A percentile compares a stretch with the other conserved stretches of the same genome.
phyloP scores from a whole-genome alignment of 2,888 invertebrate genomes.

The Eristalis intricaria region DNA sequence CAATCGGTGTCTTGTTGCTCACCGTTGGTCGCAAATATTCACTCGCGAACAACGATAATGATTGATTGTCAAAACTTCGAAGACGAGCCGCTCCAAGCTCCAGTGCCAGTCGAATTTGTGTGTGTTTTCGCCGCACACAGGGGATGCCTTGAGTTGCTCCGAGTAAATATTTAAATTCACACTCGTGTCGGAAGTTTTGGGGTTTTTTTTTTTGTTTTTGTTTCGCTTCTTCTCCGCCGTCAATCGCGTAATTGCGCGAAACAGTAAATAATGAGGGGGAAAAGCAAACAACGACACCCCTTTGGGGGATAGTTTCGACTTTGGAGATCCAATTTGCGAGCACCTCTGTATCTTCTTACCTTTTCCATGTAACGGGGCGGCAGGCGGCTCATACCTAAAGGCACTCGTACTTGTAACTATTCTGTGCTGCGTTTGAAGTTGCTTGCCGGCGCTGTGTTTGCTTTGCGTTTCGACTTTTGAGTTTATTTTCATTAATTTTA shows the following conservation, averaged over 20 bases:
- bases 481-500: constrained; percentile 47
- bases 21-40: not conserved
- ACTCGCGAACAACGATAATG: constrained; percentile 3
- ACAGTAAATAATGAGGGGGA: constrained; percentile 13
- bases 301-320: constrained; percentile 4
- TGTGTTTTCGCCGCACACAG: not conserved
- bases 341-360: not conserved
- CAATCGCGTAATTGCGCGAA: constrained; percentile 20
- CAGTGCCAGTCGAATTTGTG: not conserved
- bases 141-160: constrained; percentile 9
- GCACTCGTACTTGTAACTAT: not conserved
- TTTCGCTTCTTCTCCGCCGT: not conserved
- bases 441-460: constrained; percentile 5
- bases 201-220: not conserved
- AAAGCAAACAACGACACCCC: not conserved
- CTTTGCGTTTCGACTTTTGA: constrained; percentile 35
- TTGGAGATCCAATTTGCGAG: constrained; percentile 1
- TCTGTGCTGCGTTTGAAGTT: constrained; percentile 33
- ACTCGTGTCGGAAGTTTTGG: not conserved
- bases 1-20: not conserved
- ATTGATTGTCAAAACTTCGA: constrained; percentile 9
- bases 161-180: constrained; percentile 23
- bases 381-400: not conserved
- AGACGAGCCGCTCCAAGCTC: not conserved
- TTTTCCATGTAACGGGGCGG: not conserved